These are phyloP conservation scores for Noctua janthina DNA, from an alignment of 2,888 invertebrate species.

Conservation along the genomic window DNA sequence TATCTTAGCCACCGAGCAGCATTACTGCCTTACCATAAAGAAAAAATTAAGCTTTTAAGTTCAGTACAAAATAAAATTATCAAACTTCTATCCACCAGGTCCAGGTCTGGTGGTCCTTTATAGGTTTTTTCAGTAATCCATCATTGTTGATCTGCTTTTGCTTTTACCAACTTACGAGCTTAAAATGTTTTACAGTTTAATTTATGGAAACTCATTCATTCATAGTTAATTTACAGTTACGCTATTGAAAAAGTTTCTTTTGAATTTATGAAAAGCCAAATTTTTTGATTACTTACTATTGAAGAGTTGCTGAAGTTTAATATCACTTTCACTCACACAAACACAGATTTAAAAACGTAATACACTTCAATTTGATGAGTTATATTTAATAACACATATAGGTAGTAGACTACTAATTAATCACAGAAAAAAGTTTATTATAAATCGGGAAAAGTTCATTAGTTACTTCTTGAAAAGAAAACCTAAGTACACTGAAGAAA, in stretches of 20 bases:
- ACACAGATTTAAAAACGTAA: conserved; percentile 6
- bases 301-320: conserved; percentile 32
- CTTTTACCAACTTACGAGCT: neutral
- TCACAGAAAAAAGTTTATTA: neutral
- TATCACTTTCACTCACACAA: conserved; percentile 48
- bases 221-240: conserved; percentile 1
- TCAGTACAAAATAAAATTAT: neutral
- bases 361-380: neutral
- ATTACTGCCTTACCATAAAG: neutral
- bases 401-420: neutral
- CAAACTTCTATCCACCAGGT: neutral
- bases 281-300: conserved; percentile 50
- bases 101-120: neutral
- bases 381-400: neutral
- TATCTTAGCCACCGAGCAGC: too few species aligned
- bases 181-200: neutral
- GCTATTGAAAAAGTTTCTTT: conserved; percentile 19
- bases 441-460: neutral
- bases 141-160: neutral
- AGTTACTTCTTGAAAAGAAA: neutral
- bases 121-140: too few species aligned
- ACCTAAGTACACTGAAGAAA: conserved; percentile 2
- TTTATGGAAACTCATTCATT: conserved; percentile 20
- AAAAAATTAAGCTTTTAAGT: neutral
- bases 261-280: conserved; percentile 13